Evolutionary conservation across 2,888 invertebrate species (phyloP), one percentile per base, ranked within the genome.

Genomic region (Mimumesa dahlbomi): DNA sequence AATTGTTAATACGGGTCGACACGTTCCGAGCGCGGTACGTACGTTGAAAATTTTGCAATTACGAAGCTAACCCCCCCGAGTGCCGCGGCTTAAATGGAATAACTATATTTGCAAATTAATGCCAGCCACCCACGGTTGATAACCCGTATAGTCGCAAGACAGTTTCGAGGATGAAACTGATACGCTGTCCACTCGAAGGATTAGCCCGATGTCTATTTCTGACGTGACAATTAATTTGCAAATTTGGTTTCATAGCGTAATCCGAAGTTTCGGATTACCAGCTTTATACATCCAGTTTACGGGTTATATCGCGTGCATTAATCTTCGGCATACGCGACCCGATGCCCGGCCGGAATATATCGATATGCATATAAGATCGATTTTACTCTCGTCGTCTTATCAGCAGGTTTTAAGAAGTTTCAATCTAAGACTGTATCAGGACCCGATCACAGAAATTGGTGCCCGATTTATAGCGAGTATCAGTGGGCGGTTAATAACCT

Each of bases 141-240:
- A n/a, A n/a, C n/a, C n/a, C n/a, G n/a, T n/a, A n/a, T n/a, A n/a
- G n/a, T n/a, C 31, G 29, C 58, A 50, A 56, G 58, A 57, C 49
- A 40, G 48, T 16, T 36, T 16, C 16, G 22, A 50, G 52, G 29
- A 43, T 57, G 29, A 18, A 21, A 22, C 34, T 40, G 36, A 52
- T 52, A 46, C 46, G 40, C 45, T 45, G 45, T 42, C 52, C 65
- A 54, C 34, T 40, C 72, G 46, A 52, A 56, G 58, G 61, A 68
- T 64, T 54, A 68, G 56, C 64, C 54, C 31, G 31, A 31, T 18
- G 38, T 45, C 38, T 56, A 58, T 62, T 63, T 64, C 65, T 48
- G 69, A 73, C 62, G 73, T 45, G 67, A 67, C 74, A 52, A 77
- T 76, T 68, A 76, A 71, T 77, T 62, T 54, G 58, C 69, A 43